Evolutionary conservation across 2,113 vertebrate genomes (phyloP), one percentile per base, ranked within the genome.

Genomic region (Lichenostomus cassidix): DNA sequence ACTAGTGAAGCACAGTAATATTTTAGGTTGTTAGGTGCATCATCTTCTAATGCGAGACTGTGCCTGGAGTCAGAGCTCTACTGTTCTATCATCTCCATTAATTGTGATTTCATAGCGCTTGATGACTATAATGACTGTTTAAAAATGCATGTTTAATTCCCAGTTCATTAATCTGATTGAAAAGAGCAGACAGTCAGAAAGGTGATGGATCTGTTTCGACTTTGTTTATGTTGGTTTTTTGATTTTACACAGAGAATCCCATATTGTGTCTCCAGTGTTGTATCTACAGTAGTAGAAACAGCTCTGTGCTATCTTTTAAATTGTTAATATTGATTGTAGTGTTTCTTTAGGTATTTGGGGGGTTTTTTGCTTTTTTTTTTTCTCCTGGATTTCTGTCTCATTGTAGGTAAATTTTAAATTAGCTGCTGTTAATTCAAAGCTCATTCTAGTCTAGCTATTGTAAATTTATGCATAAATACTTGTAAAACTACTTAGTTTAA

Each of bases 321-420:
- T 37, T 35, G 11, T 59, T 76, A 46, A 15, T 65, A 33, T 22
- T 55, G 15, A 42, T 77, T 53, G 22, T 35, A 23, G 4, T 56
- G 42, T 77, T 95, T 89, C 11, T 73, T 15, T 44, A n/a, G 10
- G 4, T 44, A 44, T 59, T 49, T 8, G 1, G 23, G 7, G 10
- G 1, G 0, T 44, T 9, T 4, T 11, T 24, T 62, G 10, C 2
- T 4, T 31, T 50, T 56, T 50, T 56, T 50, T 56, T 19, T 16
- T 7, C 2, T 24, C 41, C 37, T 58, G 52, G 5, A 31, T 87
- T 87, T 91, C 17, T 53, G 10, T 53, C 20, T 39, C 39, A 29
- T n/a, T 69, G 13, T n/a, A 52, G 39, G 33, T 47, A 88, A 75
- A 24, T 90, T 88, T 83, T 81, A 29, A 91, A 64, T 85, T 55